These are phyloP conservation scores for Abrostola triplasia DNA, from an alignment of 2,888 invertebrate species.

Conservation along the genomic window DNA sequence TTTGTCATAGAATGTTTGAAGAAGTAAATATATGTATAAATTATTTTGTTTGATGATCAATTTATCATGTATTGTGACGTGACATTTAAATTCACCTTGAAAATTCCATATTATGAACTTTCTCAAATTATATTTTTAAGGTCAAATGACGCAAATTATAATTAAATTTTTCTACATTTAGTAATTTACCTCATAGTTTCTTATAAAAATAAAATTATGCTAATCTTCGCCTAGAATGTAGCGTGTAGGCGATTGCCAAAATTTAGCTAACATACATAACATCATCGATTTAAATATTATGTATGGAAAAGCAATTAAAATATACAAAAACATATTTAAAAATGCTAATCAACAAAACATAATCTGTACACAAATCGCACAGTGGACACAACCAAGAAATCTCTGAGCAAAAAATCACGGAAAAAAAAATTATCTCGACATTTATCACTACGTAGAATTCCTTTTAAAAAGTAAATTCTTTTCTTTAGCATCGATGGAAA, in stretches of 20 bases:
- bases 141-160: slow-evolving; percentile 31
- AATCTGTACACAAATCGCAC: slow-evolving; percentile 50
- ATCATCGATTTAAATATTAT: slow-evolving; percentile 15
- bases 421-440: slow-evolving; percentile 55
- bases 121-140: slow-evolving; percentile 26
- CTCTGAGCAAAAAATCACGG: slow-evolving; percentile 33
- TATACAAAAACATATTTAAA: slow-evolving; percentile 5
- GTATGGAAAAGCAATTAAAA: slow-evolving; percentile 22
- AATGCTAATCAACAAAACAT: slow-evolving; percentile 39
- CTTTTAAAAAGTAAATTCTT: slow-evolving; percentile 62
- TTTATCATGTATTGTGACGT: not conserved
- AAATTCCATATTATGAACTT: slow-evolving; percentile 19
- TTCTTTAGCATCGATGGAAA: slow-evolving; percentile 63
- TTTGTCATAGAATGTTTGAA: too few species aligned
- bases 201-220: slow-evolving; percentile 12
- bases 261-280: not conserved
- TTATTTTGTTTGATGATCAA: too few species aligned
- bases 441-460: slow-evolving; percentile 58
- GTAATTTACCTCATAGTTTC: slow-evolving; percentile 3
- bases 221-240: not conserved
- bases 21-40: too few species aligned
- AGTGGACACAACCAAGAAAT: slow-evolving; percentile 43
- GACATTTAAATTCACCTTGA: slow-evolving; percentile 32
- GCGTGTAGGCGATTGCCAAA: not conserved
- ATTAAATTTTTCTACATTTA: slow-evolving; percentile 13